Percentiles rank a stretch among this genome's conserved stretches.
Evolutionary conservation across 1,140 invertebrate species (phyloP).

Genomic region (Sycophila sp.): DNA sequence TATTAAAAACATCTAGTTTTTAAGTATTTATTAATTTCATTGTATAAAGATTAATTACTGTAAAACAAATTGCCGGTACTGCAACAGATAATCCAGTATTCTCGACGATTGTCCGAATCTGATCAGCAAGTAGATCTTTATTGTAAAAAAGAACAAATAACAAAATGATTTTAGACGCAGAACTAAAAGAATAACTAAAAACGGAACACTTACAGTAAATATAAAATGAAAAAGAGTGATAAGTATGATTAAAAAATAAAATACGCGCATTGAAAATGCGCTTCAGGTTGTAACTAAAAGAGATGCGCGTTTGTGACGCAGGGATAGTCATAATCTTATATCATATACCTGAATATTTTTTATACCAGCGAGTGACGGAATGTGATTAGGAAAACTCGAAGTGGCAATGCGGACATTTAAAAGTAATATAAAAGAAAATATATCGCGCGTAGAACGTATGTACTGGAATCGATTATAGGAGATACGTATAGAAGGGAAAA

Average conservation of each 20-base stretch:
- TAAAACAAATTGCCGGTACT: background rate
- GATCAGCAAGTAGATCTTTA: background rate
- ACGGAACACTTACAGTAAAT: background rate
- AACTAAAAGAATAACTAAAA: background rate
- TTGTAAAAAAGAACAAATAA: background rate
- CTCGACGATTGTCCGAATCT: background rate
- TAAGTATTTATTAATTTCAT: background rate
- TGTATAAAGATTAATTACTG: background rate
- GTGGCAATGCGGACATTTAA: constrained; percentile 17
- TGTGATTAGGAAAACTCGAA: background rate
- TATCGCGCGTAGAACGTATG: too few species aligned
- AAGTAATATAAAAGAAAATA: constrained; percentile 5
- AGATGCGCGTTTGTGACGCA: constrained; percentile 30
- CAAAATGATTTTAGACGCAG: background rate
- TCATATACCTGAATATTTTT: constrained; percentile 38
- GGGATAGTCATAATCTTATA: constrained; percentile 30
- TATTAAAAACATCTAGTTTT: background rate
- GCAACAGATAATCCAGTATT: background rate
- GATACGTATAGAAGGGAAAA: background rate
- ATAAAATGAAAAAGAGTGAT: constrained; percentile 29
- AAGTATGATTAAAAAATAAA: constrained; percentile 27
- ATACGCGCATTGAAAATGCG: constrained; percentile 27
- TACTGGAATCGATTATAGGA: background rate
- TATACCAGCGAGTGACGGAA: constrained; percentile 11
- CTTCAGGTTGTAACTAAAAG: constrained; percentile 32